Evolutionary conservation across 1,140 invertebrate genomes (phyloP).

Genomic region (Helicoverpa zea): DNA sequence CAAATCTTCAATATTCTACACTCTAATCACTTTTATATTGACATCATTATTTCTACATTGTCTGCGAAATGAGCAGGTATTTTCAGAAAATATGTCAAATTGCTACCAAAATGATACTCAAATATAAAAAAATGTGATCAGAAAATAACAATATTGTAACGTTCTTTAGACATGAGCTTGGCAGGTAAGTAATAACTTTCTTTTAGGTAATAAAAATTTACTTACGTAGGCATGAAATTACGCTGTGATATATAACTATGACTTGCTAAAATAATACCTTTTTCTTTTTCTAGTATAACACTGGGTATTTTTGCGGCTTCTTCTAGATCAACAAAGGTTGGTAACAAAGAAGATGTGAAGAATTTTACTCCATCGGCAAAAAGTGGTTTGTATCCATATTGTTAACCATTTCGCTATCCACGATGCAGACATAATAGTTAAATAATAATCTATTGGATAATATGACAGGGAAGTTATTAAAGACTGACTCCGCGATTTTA

Average conservation of each 20-base stretch:
- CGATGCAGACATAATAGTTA: too few relatives aligned
- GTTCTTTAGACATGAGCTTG: background rate
- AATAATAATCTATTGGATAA: too few relatives aligned
- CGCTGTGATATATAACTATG: constrained; percentile 1
- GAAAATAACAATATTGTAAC: background rate
- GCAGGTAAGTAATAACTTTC: constrained; percentile 10
- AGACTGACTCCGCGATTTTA: too few relatives aligned
- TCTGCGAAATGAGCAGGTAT: too few relatives aligned
- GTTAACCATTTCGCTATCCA: too few relatives aligned
- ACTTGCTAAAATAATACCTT: background rate
- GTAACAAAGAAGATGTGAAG: background rate
- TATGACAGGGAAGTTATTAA: too few relatives aligned
- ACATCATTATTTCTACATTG: too few relatives aligned
- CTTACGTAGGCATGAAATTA: constrained; percentile 12
- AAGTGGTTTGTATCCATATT: too few relatives aligned
- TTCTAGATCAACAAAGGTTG: too few relatives aligned
- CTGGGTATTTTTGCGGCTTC: background rate
- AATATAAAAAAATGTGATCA: background rate
- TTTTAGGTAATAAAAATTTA: background rate
- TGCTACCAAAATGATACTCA: background rate
- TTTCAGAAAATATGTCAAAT: too few relatives aligned
- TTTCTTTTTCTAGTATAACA: background rate
- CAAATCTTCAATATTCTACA: too few relatives aligned
- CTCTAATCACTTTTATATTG: too few relatives aligned
- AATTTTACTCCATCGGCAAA: background rate